Evolutionary conservation across 2,113 vertebrate species (phyloP), one percentile per base, ranked within the genome.

Genomic region (Anolis carolinensis): DNA sequence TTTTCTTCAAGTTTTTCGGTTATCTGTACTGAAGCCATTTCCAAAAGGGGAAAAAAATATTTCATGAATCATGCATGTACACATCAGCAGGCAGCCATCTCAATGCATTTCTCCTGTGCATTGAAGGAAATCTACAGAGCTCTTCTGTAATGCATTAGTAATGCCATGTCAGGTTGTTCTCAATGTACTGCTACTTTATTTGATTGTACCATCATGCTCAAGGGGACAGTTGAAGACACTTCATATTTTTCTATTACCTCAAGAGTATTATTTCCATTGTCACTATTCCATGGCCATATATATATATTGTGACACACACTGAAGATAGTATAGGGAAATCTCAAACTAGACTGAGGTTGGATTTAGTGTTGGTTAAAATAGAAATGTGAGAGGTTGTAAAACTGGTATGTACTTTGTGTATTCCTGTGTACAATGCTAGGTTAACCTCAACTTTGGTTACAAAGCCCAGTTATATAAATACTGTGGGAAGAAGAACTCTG

Each of bases 181-280:
- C 50, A 85, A 9, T 68, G 75, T 85, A 27, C 21, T 59, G 18
- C 63, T 44, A 48, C 50, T 78, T 85, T 55, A 52, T 85, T 85
- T 36, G 34, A 85, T 59, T 71, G 50, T 71, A 79, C 25, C 34
- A 79, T 70, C 34, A 59, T 71, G 36, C 76, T 71, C 44, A 59
- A 62, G 75, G 68, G 84, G 34, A 85, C 52, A 71, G 65, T 75
- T 62, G 71, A 7, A 23, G 34, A 30, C 34, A 21, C 32, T 85
- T 85, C n/a, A 85, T 85, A n/a, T 50, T 36, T 71, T 52, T 70
- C 52, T 70, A 78, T 77, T 85, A 77, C 62, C 65, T 76, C 73
- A 68, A 68, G 44, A 78, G 48, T 44, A 48, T 36, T 59, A 48
- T 55, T 71, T 4, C 16, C 67, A 59, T 71, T 71, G 48, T 32